Conservation (phyloP, 1,140 invertebrate genomes). For the Drosophila rufa region DNA sequence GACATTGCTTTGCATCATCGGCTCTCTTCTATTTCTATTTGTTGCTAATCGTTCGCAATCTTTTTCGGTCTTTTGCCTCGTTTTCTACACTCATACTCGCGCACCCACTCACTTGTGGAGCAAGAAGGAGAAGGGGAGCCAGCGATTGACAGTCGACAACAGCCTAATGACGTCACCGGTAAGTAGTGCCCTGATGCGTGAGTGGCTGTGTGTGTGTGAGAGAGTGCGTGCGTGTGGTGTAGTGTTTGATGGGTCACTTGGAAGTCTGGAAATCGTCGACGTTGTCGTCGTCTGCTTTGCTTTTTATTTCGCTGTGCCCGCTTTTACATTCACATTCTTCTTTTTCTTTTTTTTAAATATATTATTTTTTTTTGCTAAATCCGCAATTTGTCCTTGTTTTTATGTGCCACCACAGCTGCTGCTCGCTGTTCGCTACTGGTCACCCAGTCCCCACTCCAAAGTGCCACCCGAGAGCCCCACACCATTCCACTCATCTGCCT, state of each 20-base stretch:
- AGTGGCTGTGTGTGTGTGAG: constrained; percentile 3
- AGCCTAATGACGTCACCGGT: constrained; percentile 67
- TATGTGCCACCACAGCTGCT: constrained; percentile 61
- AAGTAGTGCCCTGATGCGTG: constrained; percentile 16
- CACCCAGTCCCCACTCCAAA: constrained; percentile 26
- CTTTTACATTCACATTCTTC: constrained; percentile 67
- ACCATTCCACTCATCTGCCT: constrained; percentile 4
- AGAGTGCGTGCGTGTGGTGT: constrained; percentile 13
- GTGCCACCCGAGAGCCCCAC: constrained; percentile 4
- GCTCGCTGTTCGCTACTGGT: constrained; percentile 9
- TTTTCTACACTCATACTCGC: constrained; percentile 10
- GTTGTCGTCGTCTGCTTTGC: constrained; percentile 37
- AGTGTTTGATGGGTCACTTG: constrained; percentile 62
- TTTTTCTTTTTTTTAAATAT: background rate
- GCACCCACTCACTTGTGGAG: constrained; percentile 20
- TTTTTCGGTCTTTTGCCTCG: constrained; percentile 5
- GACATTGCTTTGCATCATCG: background rate
- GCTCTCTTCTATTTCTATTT: background rate
- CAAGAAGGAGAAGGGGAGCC: background rate
- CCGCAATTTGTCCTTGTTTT: constrained; percentile 73
- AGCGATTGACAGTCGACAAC: constrained; percentile 61
- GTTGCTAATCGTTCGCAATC: constrained; percentile 29
- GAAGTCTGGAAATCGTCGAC: constrained; percentile 36
- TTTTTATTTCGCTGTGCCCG: constrained; percentile 48
- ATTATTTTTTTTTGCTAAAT: constrained; percentile 48